Base-by-base conservation (phyloP, 2,888 invertebrate species). In the Pegoplata infirma region DNA sequence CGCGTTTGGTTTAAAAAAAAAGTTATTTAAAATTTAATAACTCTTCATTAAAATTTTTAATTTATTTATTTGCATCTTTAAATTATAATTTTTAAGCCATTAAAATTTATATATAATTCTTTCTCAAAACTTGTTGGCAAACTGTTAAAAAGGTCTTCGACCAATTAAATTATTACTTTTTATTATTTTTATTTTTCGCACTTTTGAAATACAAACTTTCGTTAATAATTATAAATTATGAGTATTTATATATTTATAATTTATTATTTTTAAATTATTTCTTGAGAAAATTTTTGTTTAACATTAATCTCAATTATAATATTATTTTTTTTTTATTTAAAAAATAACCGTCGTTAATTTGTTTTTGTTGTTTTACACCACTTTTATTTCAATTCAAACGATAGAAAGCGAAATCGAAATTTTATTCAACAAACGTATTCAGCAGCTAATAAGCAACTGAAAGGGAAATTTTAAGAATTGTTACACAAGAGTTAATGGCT, bases 371-470 rank as follows among this genome's bases (percentile, higher is more conserved):
- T 67, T 58, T 79, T 76, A 46, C 63, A 73, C 75, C 61, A 75
- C 68, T 49, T 72, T 61, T 58, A 61, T 58, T 64, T 56, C 16
- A 16, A n/a, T 55, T 66, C 28, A 21, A 21, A 28, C 40, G 25
- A 55, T 49, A 55, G 63, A 76, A 75, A 69, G 75, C 75, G 75
- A 76, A 76, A 63, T 56, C 21, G 46, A 81, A 81, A 81, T 78
- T 82, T 82, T 82, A 85, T 83, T 83, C 84, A 64, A 72, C 86
- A 82, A 83, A 84, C 87, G 85, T 84, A 85, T 84, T 85, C 86
- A 87, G 85, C 85, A 83, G 83, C 86, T 84, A 85, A 84, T 84
- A 82, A 84, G 82, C 84, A 87, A 87, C 88, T 87, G 86, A 87
- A 87, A 87, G 86, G 85, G 86, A 87, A 87, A 86, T 59, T 73